phyloP scores from a whole-genome alignment of 2,888 invertebrate species.

The Cistogaster globosa region DNA sequence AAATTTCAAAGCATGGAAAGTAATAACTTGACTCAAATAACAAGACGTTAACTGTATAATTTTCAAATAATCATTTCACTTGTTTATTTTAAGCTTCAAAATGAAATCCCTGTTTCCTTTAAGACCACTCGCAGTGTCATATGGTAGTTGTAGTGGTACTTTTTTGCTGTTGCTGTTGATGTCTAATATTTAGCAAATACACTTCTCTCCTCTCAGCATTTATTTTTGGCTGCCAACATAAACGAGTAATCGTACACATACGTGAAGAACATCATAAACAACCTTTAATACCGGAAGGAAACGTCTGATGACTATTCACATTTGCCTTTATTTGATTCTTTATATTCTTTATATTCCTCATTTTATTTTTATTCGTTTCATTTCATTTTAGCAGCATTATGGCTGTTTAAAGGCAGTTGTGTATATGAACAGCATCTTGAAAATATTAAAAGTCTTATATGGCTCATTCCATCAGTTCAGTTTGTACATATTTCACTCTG shows the following conservation, averaged over 20 bases:
- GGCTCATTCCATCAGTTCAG: background rate
- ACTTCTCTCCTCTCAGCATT: background rate
- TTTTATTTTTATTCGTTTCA: conserved; percentile 47
- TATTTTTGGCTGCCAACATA: conserved; percentile 35
- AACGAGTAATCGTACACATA: conserved; percentile 19
- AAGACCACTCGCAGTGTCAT: conserved; percentile 43
- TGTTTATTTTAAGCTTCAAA: background rate
- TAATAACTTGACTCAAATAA: too few species aligned
- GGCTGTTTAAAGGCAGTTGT: conserved; percentile 49
- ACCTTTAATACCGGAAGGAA: conserved; percentile 73
- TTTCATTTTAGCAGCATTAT: conserved; percentile 24
- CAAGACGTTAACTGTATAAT: background rate
- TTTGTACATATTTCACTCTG: background rate
- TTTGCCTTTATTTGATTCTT: conserved; percentile 65
- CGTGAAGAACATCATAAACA: conserved; percentile 62
- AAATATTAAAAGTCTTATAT: conserved; percentile 57
- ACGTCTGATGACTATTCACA: conserved; percentile 74
- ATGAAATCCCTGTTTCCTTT: background rate
- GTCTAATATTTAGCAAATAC: conserved; percentile 30
- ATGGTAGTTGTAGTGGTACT: conserved; percentile 1
- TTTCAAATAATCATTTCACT: background rate
- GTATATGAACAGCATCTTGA: conserved; percentile 63
- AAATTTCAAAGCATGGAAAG: too few species aligned
- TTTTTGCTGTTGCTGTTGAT: conserved; percentile 27
- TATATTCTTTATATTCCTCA: conserved; percentile 55